These are phyloP conservation scores for Myiothlypis coronata DNA, from an alignment of 2,797 vertebrate genomes.

Conservation along the genomic window DNA sequence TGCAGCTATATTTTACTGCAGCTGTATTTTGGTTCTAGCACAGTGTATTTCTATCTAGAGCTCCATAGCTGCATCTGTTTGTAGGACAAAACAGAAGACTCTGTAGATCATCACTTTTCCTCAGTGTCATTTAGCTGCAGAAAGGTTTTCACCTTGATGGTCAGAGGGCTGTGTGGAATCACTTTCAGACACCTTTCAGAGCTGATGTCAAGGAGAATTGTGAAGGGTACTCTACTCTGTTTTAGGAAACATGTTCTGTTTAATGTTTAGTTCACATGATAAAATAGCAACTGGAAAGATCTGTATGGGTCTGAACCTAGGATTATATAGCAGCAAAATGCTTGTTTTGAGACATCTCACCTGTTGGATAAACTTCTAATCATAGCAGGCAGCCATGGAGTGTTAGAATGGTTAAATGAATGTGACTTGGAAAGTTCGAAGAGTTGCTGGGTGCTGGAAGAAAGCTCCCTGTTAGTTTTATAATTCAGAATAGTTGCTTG, in stretches of 20 bases:
- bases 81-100: neutral
- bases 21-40: neutral
- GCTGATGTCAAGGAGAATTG: neutral
- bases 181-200: neutral
- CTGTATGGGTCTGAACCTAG: neutral
- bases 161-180: neutral
- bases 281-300: neutral
- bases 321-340: neutral
- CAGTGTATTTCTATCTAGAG: neutral
- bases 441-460: neutral
- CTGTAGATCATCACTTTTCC: neutral
- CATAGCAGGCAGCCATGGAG: neutral
- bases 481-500: neutral
- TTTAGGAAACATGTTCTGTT: neutral
- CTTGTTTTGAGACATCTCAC: neutral
- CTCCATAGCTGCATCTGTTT: neutral
- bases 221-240: neutral
- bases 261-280: neutral
- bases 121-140: neutral
- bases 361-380: neutral
- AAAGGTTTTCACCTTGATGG: neutral
- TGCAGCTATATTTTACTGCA: neutral
- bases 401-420: neutral
- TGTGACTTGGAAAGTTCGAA: neutral
- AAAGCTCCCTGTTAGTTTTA: neutral